Percentiles rank a stretch among this genome's conserved stretches.
Evolutionary conservation across 2,113 vertebrate genomes (phyloP).

Genomic region (Urocynchramus pylzowi): DNA sequence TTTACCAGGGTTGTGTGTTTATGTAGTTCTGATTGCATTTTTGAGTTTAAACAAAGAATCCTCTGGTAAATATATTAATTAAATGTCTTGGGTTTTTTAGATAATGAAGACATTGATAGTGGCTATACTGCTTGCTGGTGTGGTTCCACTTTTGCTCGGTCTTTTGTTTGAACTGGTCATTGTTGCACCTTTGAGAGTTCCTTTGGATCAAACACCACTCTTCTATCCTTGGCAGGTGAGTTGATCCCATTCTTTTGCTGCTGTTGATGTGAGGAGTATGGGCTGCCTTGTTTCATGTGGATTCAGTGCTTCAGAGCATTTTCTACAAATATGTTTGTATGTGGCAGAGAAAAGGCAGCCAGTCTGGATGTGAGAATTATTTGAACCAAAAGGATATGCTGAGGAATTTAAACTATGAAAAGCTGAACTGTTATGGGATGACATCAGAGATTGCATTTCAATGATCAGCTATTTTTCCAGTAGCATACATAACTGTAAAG

Average conservation of each 20-base stretch:
- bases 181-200: conserved; percentile 93
- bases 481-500: background rate
- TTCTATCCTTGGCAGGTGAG: conserved; percentile 99
- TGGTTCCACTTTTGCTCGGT: conserved; percentile 91
- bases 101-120: conserved; percentile 96
- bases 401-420: background rate
- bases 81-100: conserved; percentile 51
- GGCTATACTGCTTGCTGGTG: conserved; percentile 90
- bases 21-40: background rate
- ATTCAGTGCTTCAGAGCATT: background rate
- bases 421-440: background rate
- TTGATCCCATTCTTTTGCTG: background rate
- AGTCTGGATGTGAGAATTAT: background rate
- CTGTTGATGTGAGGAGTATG: background rate
- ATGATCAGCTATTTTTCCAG: background rate
- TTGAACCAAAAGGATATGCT: background rate
- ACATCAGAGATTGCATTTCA: background rate
- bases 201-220: conserved; percentile 95
- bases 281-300: background rate
- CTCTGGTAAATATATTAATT: background rate
- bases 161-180: conserved; percentile 96
- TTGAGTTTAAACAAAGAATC: background rate
- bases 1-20: background rate
- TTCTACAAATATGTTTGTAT: background rate
- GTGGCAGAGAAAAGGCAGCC: background rate